Conservation (phyloP, 1,140 invertebrate genomes). For the Nomia melanderi region DNA sequence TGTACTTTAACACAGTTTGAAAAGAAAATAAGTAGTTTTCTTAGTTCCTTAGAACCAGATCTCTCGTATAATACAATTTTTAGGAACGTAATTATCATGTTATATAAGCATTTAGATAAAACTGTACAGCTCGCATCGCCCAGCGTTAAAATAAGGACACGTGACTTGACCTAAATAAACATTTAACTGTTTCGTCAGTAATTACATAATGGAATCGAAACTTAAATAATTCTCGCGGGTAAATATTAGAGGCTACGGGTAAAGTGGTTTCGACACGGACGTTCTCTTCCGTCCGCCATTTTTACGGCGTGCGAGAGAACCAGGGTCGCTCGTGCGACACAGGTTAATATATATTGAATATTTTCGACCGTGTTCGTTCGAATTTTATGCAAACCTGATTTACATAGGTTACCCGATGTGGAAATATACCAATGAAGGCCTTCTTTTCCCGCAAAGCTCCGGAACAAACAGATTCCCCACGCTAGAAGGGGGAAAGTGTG, state of each 20-base stretch:
- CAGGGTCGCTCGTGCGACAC: neutral
- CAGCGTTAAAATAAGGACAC: conserved; percentile 9
- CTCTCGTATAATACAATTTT: too few species aligned
- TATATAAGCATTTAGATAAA: too few species aligned
- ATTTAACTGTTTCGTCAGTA: neutral
- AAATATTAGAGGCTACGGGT: conserved; percentile 5
- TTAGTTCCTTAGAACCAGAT: too few species aligned
- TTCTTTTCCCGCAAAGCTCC: neutral
- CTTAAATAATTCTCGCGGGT: conserved; percentile 16
- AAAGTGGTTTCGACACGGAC: neutral
- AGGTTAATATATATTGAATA: too few species aligned
- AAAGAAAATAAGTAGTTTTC: too few species aligned
- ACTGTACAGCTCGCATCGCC: neutral
- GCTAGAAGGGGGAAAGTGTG: neutral
- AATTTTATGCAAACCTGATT: conserved; percentile 1
- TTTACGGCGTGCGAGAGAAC: neutral
- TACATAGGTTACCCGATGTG: conserved; percentile 2
- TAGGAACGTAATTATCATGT: too few species aligned
- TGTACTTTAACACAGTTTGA: too few species aligned
- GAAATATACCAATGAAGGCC: neutral
- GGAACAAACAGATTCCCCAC: conserved; percentile 10
- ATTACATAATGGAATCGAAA: conserved; percentile 28
- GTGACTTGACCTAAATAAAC: conserved; percentile 30
- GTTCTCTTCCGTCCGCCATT: conserved; percentile 2
- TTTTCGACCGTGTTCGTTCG: neutral